Evolutionary conservation across 2,888 invertebrate genomes (phyloP), one percentile per base, ranked within the genome.

Genomic region (Apocheima hispidaria): DNA sequence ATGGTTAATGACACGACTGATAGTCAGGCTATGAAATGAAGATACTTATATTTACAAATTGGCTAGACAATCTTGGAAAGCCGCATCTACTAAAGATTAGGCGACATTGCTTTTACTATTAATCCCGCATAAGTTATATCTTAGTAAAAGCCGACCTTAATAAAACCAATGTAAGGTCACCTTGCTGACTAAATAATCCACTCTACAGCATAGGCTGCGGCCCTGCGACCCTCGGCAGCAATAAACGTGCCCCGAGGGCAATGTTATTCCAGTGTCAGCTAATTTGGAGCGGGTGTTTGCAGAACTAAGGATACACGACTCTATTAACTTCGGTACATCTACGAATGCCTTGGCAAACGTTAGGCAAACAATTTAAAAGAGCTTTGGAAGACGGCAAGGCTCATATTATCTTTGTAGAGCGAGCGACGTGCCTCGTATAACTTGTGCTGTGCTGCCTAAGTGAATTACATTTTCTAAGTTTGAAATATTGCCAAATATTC

Each of bases 261-360:
- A 86, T 84, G 80, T 83, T 84, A 74, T 75, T 76, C 76, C 65
- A 41, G 46, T 46, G 74, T 71, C 70, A 59, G 74, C 76, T 83
- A 83, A 85, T 82, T 82, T 79, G 72, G 77, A 69, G 68, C 70
- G 63, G 69, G 70, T 63, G 68, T 69, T 69, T 62, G 62, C 58
- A 57, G 68, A 51, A 48, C 64, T 67, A 62, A 48, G 63, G 65
- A 60, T 66, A 66, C 61, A 56, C 58, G 62, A 66, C 66, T 72
- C 69, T 65, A 72, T 77, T 65, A 68, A 64, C 52, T 33, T 66
- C 61, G 52, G 60, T 60, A 62, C 53, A 33, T 67, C 50, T 51
- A 58, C 48, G 20, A 51, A 52, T 58, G 50, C 10, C 56, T 61
- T 56, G 46, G 61, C 60, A 60, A 61, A 63, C 41, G 48, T 40